Evolutionary conservation across 1,140 invertebrate genomes (phyloP), one percentile per base, ranked within the genome.

Genomic region (Neodiprion fabricii): DNA sequence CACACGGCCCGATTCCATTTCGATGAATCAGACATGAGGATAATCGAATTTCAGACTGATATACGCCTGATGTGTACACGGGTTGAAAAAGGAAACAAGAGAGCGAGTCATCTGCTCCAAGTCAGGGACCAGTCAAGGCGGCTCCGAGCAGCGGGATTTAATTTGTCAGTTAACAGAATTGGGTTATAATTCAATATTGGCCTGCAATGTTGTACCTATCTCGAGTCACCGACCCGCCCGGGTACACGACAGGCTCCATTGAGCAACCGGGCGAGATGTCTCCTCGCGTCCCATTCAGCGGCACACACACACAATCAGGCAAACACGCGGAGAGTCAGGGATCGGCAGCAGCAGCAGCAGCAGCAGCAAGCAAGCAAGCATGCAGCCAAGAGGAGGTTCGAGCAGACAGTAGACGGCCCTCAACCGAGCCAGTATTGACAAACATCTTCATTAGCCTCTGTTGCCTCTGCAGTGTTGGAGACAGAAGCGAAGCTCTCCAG

Each of bases 391-490:
- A 40, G 28, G 28, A 40, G 28, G 28, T 40, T 40, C 28, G 28
- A 40, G 28, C 28, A 40, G 28, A 40, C 28, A 40, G 28, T 40
- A 40, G 28, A 40, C 28, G 28, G 28, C 28, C 28, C 2, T 40
- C 28, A 40, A 40, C 28, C 28, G 28, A 40, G 79, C 74, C 78
- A 80, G 77, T 84, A 84, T 84, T 83, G 83, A 84, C 81, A 84
- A 84, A 84, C 82, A 83, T 84, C 83, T 83, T 83, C 83, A 84
- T 84, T 84, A 84, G 78, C 81, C 76, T 72, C 70, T 78, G 75
- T 73, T 76, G 74, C 70, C 81, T 67, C 71, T 67, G 14, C 67
- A 9, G 40, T 40, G 28, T 40, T 40, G 28, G 28, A 40, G 28
- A 40, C 28, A 40, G 28, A 40, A 40, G 28, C 28, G 28, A 40